Conservation (phyloP, 2,888 invertebrate species). For the Carabus problematicus region DNA sequence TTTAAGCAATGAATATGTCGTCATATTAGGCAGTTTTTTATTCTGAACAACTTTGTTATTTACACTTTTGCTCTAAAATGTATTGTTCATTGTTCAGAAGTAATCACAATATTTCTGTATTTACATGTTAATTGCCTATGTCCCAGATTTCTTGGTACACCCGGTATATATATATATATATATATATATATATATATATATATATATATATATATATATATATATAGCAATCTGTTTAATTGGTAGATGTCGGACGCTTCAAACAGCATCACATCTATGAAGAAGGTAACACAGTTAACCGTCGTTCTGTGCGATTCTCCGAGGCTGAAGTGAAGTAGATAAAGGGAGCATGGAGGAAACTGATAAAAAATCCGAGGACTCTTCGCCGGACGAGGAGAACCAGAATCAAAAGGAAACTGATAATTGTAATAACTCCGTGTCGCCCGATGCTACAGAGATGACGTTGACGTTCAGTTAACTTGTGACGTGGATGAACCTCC, state of each 20-base stretch:
- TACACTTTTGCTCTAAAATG: too few relatives aligned
- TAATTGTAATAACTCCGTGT: constrained; percentile 48
- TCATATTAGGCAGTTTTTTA: too few relatives aligned
- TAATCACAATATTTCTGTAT: too few relatives aligned
- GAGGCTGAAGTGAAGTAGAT: constrained; percentile 61
- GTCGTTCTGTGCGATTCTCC: constrained; percentile 72
- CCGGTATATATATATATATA: too few relatives aligned
- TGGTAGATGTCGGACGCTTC: constrained; percentile 70
- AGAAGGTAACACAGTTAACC: constrained; percentile 65
- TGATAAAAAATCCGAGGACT: constrained; percentile 48
- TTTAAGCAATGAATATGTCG: too few relatives aligned
- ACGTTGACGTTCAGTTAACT: constrained; percentile 72
- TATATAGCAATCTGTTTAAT: background rate
- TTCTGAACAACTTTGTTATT: too few relatives aligned
- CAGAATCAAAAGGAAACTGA: constrained; percentile 48
- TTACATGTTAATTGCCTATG: too few relatives aligned
- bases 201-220: too few relatives aligned
- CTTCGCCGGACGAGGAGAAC: constrained; percentile 50
- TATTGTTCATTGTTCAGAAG: too few relatives aligned
- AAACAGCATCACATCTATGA: constrained; percentile 61
- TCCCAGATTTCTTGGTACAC: too few relatives aligned
- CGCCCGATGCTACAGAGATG: constrained; percentile 60
- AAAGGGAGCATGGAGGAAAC: constrained; percentile 44
- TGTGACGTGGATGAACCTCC: constrained; percentile 81
- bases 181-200: too few relatives aligned